A percentile compares a stretch with the other conserved stretches of the same genome.
phyloP scores from a whole-genome alignment of 2,113 vertebrate genomes.

The Sander vitreus region DNA sequence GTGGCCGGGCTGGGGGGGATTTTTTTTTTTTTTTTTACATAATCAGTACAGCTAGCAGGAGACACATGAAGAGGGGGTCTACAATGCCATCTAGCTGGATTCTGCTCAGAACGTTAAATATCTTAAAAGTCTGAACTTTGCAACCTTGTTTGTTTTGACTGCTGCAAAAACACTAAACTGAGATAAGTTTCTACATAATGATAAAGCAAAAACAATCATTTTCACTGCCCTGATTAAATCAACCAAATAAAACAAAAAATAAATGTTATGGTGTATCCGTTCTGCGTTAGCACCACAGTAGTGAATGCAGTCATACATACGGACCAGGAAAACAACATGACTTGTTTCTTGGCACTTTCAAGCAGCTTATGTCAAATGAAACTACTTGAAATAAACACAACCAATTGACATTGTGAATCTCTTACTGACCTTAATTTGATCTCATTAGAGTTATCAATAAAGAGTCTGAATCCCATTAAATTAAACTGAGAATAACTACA shows the following conservation, averaged over 20 bases:
- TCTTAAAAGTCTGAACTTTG: neutral
- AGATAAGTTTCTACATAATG: neutral
- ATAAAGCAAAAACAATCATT: neutral
- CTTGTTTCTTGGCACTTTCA: neutral
- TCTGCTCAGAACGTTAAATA: constrained; percentile 45
- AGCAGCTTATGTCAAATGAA: neutral
- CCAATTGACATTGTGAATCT: neutral
- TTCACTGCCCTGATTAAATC: neutral
- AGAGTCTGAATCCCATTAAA: neutral
- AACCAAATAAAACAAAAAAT: neutral
- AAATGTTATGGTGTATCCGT: no score
- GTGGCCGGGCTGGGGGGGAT: constrained; percentile 40
- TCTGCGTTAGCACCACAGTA: neutral
- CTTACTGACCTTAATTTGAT: neutral
- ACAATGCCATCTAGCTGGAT: constrained; percentile 85
- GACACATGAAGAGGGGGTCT: constrained; percentile 76
- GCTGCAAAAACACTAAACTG: constrained; percentile 5
- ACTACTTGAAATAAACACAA: neutral
- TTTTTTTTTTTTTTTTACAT: constrained; percentile 18
- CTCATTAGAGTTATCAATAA: neutral
- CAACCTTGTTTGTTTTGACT: neutral
- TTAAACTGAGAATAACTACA: neutral
- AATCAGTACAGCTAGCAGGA: constrained; percentile 44
- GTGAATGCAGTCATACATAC: neutral
- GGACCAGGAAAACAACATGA: neutral